These are phyloP conservation scores for Trimorus sp. DNA, from an alignment of 2,888 invertebrate species.

Conservation along the genomic window DNA sequence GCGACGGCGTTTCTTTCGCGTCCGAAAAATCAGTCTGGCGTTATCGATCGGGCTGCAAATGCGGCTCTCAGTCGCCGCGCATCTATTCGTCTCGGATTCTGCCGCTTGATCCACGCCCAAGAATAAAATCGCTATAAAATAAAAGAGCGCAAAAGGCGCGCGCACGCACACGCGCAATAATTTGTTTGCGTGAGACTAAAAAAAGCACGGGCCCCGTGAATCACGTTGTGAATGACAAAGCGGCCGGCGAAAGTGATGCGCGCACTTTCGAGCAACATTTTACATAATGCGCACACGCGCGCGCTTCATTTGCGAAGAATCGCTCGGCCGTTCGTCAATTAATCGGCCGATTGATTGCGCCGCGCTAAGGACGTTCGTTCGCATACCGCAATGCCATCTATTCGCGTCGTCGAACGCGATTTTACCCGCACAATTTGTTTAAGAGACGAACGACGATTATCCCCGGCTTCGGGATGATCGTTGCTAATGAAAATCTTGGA, in stretches of 20 bases:
- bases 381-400: constrained; percentile 35
- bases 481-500: too few relatives aligned
- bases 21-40: constrained; percentile 55
- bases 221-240: constrained; percentile 50
- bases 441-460: not conserved
- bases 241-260: constrained; percentile 55
- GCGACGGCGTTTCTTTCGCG: constrained; percentile 17
- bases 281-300: constrained; percentile 34
- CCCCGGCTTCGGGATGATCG: too few relatives aligned
- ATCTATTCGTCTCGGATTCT: constrained; percentile 62
- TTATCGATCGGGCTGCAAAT: constrained; percentile 60
- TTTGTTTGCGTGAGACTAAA: constrained; percentile 32
- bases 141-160: constrained; percentile 42
- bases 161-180: constrained; percentile 37
- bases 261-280: constrained; percentile 43
- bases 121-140: constrained; percentile 62
- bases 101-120: constrained; percentile 62
- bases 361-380: constrained; percentile 23
- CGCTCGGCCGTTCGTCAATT: constrained; percentile 42
- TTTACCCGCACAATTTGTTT: constrained; percentile 8
- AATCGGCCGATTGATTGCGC: constrained; percentile 49
- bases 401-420: constrained; percentile 15
- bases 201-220: constrained; percentile 42
- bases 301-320: constrained; percentile 44
- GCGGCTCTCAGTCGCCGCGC: constrained; percentile 43